Percentiles rank a stretch among this genome's conserved stretches.
Evolutionary conservation across 2,888 invertebrate genomes (phyloP).

Genomic region (Carterocephalus palaemon): DNA sequence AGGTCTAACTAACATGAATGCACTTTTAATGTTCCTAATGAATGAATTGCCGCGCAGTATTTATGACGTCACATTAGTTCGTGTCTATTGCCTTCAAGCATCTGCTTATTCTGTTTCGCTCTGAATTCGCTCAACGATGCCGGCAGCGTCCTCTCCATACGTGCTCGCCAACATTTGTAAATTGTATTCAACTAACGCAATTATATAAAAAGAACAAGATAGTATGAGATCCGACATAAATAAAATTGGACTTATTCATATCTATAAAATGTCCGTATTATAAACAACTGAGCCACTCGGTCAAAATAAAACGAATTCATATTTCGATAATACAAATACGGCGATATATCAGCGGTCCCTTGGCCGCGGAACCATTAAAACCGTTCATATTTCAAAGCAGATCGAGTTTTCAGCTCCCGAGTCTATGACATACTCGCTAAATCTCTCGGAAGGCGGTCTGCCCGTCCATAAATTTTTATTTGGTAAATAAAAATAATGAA

Average conservation of each 20-base stretch:
- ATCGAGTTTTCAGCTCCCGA: constrained; percentile 64
- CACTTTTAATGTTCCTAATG: constrained; percentile 23
- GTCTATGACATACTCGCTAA: constrained; percentile 75
- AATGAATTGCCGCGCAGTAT: constrained; percentile 17
- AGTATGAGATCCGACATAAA: too few relatives aligned
- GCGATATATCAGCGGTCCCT: constrained; percentile 58
- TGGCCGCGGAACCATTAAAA: constrained; percentile 62
- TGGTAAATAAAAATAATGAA: constrained; percentile 76
- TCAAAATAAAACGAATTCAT: constrained; percentile 20
- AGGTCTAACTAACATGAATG: constrained; percentile 10
- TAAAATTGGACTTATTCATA: too few relatives aligned
- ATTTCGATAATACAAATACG: constrained; percentile 33
- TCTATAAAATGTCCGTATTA: neutral
- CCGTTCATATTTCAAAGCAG: constrained; percentile 69
- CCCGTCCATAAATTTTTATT: constrained; percentile 71
- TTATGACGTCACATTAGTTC: constrained; percentile 19
- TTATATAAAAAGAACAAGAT: too few relatives aligned
- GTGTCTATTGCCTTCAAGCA: constrained; percentile 9
- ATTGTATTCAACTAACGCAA: too few relatives aligned
- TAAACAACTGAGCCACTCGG: constrained; percentile 15
- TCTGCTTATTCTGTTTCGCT: constrained; percentile 7
- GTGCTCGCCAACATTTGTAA: too few relatives aligned
- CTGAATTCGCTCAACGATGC: constrained; percentile 1
- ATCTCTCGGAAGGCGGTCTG: constrained; percentile 76
- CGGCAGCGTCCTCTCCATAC: too few relatives aligned